Evolutionary conservation across 2,113 vertebrate species (phyloP).

Genomic region (Acrocephalus kingi): DNA sequence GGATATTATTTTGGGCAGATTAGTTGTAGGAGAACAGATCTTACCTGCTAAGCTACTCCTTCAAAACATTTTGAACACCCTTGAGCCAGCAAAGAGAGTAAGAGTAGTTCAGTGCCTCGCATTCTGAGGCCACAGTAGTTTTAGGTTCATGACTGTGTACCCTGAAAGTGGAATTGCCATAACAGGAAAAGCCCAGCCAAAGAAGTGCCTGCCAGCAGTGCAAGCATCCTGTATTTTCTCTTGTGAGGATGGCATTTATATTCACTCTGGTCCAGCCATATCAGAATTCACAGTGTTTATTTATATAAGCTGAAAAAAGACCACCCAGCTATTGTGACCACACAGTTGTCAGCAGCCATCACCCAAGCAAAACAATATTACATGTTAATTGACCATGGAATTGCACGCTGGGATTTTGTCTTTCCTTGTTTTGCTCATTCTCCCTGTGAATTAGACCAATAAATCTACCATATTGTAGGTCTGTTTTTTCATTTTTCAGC

Average conservation of each 20-base stretch:
- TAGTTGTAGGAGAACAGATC: not conserved
- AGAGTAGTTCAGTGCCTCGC: not conserved
- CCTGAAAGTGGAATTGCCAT: not conserved
- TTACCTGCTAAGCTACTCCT: not conserved
- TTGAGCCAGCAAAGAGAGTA: not conserved
- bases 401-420: not conserved
- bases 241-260: not conserved
- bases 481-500: not conserved
- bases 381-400: not conserved
- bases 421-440: not conserved
- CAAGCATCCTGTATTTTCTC: not conserved
- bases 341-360: conserved; percentile 11
- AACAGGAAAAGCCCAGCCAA: not conserved
- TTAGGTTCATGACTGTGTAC: not conserved
- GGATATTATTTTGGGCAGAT: not conserved
- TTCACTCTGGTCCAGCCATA: not conserved
- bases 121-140: not conserved
- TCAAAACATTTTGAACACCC: not conserved
- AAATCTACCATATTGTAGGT: not conserved
- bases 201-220: not conserved
- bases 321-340: not conserved
- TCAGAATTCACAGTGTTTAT: conserved; percentile 11
- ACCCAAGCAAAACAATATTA: conserved; percentile 13
- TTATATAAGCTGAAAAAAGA: conserved; percentile 5
- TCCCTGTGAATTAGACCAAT: not conserved